Base-by-base conservation (phyloP, 2,113 vertebrate species). In the Toxostoma redivivum region DNA sequence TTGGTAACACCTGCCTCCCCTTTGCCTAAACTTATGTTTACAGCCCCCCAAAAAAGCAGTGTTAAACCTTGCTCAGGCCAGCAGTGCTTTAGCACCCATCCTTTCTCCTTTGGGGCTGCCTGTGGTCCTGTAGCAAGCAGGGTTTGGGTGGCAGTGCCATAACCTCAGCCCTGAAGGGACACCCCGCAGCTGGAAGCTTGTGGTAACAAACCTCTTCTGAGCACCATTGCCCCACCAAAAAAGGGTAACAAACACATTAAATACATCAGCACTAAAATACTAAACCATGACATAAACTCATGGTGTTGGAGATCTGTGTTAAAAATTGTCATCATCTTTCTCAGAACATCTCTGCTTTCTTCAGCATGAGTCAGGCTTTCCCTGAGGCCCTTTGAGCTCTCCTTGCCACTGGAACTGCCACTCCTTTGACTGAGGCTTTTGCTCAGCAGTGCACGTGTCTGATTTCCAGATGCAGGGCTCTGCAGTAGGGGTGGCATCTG, bases 121-220 rank as follows among this genome's bases (percentile, higher is more conserved):
- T 47, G 47, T 65, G 38, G 31, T 51, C 28, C 0, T 1, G 30
- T 61, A 42, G 53, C 2, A 6, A 61, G 56, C 2, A 1, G 27
- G 2, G 0, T 30, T 35, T n/a, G 33, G 14, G 7, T 72, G 25
- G 45, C n/a, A 40, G 11, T 38, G 47, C 20, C 30, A 11, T n/a
- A 40, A 30, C 13, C 7, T 1, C 37, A 66, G 38, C 47, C 14
- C 56, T 58, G 33, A 48, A 54, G 8, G 30, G 25, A 3, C 31
- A 12, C 0, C 38, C n/a, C 22, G 50, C 3, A 2, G 13, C 30
- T 21, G 15, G 7, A 50, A 50, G 17, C 31, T 38, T 69, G 33
- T 35, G 27, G 19, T 40, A 16, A 17, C 56, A 42, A 40, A 64
- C n/a, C 1, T 4, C 20, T 76, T 53, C 38, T 38, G 54, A 44